Evolutionary conservation across 1,140 invertebrate species (phyloP), one percentile per base, ranked within the genome.

Genomic region (Magallana gigas): DNA sequence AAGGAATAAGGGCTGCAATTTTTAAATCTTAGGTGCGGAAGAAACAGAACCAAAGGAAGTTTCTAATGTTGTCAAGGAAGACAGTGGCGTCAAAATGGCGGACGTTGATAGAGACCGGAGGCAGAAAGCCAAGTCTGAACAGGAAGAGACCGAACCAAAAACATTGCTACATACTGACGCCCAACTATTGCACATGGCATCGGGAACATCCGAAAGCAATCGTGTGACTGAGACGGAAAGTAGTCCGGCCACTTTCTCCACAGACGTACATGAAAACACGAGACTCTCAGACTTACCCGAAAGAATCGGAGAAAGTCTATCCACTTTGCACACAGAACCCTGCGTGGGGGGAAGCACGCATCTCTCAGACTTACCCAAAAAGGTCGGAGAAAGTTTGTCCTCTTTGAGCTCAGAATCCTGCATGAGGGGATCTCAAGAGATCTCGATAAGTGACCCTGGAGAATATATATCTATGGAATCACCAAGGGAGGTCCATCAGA

Each of bases 11-110:
- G n/a, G n/a, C n/a, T n/a, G n/a, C 23, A 23, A 23, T 23, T 23
- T 23, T 23, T 1, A 23, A 23, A 23, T 48, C 36, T 48, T 48
- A 48, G 36, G 5, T 48, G 36, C 36, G 23, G 68, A 76, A 29
- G 68, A 76, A 76, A 76, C 68, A 76, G 68, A 76, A 76, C 68
- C 68, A 11, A 76, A 76, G 29, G 8, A 29, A 36, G 18, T 76
- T 48, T 48, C 36, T 48, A 48, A 48, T 48, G 36, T 48, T 48
- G 36, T 48, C 36, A 48, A 48, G 36, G 36, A 48, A 48, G 36
- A 18, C 23, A 12, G 18, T 8, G 68, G 8, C 8, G 12, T 12
- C 23, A 29, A 14, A 76, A 76, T 29, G 2, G 12, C 8, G 23
- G 12, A 8, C 4, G 7, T 76, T 7, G 68, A 3, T 48, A 48